Base-by-base conservation (phyloP, 2,113 vertebrate species). In the Tylochromis polylepis region DNA sequence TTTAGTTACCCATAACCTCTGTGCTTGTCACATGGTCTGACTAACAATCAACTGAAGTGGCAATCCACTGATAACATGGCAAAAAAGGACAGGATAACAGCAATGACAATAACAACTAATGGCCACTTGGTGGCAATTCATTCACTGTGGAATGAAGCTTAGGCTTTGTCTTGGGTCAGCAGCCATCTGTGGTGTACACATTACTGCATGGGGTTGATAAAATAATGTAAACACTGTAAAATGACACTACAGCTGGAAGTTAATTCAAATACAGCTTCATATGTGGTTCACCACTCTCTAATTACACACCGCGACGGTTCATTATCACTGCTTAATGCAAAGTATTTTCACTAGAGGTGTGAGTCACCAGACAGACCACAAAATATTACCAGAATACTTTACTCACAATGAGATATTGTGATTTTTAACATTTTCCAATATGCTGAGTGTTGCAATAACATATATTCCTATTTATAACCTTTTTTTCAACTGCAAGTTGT, bases 91-190 rank as follows among this genome's bases (percentile, higher is more conserved):
- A 11, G 7, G 49, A 56, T 3, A 22, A 82, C 83, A 80, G 29
- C 53, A 34, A 24, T 24, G 55, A 59, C 70, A 49, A 5, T 89
- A 59, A 22, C 91, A 56, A 4, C 82, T 43, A 27, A 22, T 77
- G 86, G 56, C 89, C 88, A 92, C 90, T 87, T 82, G 90, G 86
- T 84, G 90, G 89, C 78, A 86, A 75, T 79, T 90, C 34, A 43
- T 29, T 38, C 36, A 43, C 18, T 18, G 56, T 18, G 10, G 83
- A 58, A n/a, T 41, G 43, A 70, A 56, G 16, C 24, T 4, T 22
- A 65, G n/a, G 49, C 4, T 3, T 6, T 14, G 20, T 38, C 36
- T 11, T 11, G 8, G 27, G 57, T 15, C 29, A 58, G 62, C 49
- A 75, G 49, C 18, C 57, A 55, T 24, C 8, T 82, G 16, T 58